Percentiles rank a stretch among this genome's conserved stretches.
Conservation (phyloP, 2,113 vertebrate species). For the Lates calcarifer region DNA sequence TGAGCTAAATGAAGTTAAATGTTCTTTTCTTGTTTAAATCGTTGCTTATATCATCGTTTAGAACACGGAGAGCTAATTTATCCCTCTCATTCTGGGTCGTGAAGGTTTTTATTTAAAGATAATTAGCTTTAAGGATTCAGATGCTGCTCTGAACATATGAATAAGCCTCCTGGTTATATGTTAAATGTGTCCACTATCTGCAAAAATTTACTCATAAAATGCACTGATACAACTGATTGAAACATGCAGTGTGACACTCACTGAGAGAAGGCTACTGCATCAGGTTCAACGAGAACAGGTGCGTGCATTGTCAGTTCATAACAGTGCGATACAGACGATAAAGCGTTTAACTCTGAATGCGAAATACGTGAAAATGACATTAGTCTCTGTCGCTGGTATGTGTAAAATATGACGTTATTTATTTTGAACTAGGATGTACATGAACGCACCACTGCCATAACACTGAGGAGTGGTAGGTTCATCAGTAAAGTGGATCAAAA, state of each 20-base stretch:
- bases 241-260: background rate
- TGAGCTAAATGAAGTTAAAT: background rate
- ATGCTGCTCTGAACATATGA: background rate
- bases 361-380: background rate
- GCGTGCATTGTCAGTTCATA: background rate
- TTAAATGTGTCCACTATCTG: no score
- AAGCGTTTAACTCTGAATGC: background rate
- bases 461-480: background rate
- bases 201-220: background rate
- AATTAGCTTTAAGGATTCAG: background rate
- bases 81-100: background rate
- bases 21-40: background rate
- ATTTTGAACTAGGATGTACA: background rate
- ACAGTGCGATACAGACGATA: background rate
- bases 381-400: background rate
- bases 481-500: background rate
- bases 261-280: background rate
- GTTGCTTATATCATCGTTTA: no score
- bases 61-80: no score
- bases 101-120: background rate
- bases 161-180: no score
- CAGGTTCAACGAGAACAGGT: background rate
- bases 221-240: background rate
- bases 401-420: background rate
- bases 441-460: background rate